These are phyloP conservation scores for Taurulus bubalis DNA, from an alignment of 2,113 vertebrate genomes.

Conservation along the genomic window DNA sequence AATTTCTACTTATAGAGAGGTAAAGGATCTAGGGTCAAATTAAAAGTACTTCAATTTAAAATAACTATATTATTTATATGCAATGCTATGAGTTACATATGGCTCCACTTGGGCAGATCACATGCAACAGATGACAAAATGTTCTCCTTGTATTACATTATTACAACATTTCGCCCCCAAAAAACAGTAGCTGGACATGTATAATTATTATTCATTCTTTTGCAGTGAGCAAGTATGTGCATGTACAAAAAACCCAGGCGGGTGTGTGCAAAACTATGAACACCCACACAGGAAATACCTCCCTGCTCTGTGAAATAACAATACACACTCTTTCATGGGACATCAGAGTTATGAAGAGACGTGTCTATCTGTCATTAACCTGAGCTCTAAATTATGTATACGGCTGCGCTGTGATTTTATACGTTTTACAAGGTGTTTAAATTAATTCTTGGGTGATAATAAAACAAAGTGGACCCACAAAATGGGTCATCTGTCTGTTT, in stretches of 20 bases:
- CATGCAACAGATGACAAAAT: not conserved
- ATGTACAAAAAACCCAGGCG: not conserved
- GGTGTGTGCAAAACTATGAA: not conserved
- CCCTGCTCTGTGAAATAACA: not conserved
- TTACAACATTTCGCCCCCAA: not conserved
- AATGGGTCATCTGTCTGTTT: not conserved
- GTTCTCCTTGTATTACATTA: not conserved
- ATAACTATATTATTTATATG: not conserved
- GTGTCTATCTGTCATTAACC: not conserved
- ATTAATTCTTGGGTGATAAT: not conserved
- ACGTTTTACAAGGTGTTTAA: not conserved
- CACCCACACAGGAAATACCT: not conserved
- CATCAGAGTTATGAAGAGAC: not conserved
- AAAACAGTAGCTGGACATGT: not conserved
- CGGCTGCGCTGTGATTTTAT: not conserved
- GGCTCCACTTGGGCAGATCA: not conserved
- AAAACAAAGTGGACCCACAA: not conserved
- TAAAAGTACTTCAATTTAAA: not conserved
- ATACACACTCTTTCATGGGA: not conserved
- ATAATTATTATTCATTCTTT: not conserved
- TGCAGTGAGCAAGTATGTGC: not conserved
- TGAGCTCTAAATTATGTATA: not conserved
- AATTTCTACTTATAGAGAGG: not conserved
- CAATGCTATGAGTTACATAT: not conserved
- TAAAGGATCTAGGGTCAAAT: not conserved